Conservation (phyloP, 2,113 vertebrate species). For the Pampusana beccarii region DNA sequence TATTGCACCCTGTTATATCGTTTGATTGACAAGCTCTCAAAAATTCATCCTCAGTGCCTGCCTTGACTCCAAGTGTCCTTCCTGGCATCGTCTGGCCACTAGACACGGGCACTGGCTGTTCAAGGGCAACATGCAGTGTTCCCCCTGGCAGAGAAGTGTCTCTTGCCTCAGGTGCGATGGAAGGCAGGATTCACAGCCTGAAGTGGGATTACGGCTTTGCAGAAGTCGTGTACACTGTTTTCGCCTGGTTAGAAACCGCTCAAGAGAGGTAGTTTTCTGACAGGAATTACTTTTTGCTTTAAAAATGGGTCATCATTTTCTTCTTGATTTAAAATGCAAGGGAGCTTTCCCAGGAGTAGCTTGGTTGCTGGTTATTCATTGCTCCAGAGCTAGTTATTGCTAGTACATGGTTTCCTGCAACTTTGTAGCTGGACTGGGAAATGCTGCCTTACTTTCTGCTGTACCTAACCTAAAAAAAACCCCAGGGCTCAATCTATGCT, state of each 20-base stretch:
- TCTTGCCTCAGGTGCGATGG: fast-evolving
- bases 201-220: not conserved
- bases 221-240: not conserved
- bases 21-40: not conserved
- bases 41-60: not conserved
- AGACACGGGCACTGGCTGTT: not conserved
- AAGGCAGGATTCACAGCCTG: not conserved
- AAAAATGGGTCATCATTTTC: conserved; percentile 29
- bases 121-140: not conserved
- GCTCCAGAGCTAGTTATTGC: not conserved
- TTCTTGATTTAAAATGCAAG: conserved; percentile 18
- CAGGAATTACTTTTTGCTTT: not conserved
- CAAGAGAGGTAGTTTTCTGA: not conserved
- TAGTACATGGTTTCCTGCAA: not conserved
- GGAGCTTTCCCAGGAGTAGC: not conserved
- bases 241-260: not conserved
- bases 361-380: conserved; percentile 6
- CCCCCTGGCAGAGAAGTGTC: fast-evolving
- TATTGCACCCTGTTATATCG: not conserved
- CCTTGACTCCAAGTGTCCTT: not conserved
- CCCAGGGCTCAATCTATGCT: not conserved
- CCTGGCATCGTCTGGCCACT: not conserved
- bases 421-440: conserved; percentile 41
- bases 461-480: not conserved
- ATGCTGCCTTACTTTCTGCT: not conserved